Percentiles rank a stretch among this genome's conserved stretches.
phyloP scores from a whole-genome alignment of 2,888 invertebrate genomes.

The Criorhina ranunculi region DNA sequence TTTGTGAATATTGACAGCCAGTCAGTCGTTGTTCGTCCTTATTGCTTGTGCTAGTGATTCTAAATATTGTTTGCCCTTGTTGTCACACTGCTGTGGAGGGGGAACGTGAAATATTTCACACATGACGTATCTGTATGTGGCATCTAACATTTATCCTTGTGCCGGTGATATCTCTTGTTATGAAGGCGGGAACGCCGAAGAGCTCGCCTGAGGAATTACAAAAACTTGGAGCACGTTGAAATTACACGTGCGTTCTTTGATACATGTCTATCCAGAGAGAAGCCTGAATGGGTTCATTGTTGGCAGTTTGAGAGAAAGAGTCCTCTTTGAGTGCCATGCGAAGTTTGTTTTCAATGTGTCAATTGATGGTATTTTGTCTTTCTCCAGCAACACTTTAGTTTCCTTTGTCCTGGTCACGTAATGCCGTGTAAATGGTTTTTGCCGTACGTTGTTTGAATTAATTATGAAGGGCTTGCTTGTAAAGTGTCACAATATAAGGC shows the following conservation, averaged over 20 bases:
- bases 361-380: constrained; percentile 15
- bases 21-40: background rate
- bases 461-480: constrained; percentile 14
- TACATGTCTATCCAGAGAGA: background rate
- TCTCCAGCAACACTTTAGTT: constrained; percentile 12
- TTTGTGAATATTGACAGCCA: constrained; percentile 7
- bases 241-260: constrained; percentile 12
- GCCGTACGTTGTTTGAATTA: background rate
- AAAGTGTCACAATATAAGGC: constrained; percentile 1
- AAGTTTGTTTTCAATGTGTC: constrained; percentile 32
- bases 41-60: background rate
- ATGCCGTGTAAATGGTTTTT: constrained; percentile 15
- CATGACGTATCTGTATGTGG: constrained; percentile 13
- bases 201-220: background rate
- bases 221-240: background rate
- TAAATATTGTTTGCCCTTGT: constrained; percentile 21
- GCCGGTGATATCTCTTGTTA: background rate
- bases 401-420: constrained; percentile 34
- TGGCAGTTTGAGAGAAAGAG: background rate
- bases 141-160: constrained; percentile 2
- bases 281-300: background rate
- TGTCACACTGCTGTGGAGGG: background rate
- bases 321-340: background rate
- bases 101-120: constrained; percentile 12
- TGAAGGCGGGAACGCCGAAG: background rate